Conservation (phyloP, 2,797 vertebrate species). For the Hoplostethus mediterraneus region DNA sequence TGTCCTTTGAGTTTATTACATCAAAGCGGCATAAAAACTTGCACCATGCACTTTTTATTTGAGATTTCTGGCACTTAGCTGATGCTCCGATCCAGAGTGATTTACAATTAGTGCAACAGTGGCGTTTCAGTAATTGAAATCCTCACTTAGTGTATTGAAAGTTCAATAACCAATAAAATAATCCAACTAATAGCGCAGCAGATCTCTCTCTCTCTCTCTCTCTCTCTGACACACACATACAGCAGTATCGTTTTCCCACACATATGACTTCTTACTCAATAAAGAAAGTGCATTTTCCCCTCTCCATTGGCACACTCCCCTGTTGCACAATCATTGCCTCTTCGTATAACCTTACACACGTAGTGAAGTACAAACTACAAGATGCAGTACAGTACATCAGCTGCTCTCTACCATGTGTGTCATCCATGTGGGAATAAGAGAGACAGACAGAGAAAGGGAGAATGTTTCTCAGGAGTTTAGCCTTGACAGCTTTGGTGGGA, state of each 20-base stretch:
- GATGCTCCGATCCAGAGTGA: no score
- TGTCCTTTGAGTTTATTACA: no score
- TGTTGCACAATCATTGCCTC: slow-evolving; percentile 27
- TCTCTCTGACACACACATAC: not conserved
- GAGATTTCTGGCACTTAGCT: no score
- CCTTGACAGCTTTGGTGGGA: slow-evolving; percentile 28
- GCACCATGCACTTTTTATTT: no score
- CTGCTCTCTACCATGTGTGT: slow-evolving; percentile 50
- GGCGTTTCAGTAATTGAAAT: no score
- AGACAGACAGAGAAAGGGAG: not conserved
- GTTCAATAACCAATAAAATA: no score
- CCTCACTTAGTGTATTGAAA: no score
- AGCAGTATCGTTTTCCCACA: no score
- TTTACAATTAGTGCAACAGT: no score
- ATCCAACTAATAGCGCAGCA: no score
- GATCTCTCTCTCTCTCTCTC: not conserved
- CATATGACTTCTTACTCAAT: slow-evolving; percentile 11
- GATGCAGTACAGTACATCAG: slow-evolving; percentile 47
- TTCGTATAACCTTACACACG: slow-evolving; percentile 24
- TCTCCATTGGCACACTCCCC: slow-evolving; percentile 13
- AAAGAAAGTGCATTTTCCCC: slow-evolving; percentile 37
- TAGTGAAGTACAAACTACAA: slow-evolving; percentile 39
- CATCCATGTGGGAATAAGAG: slow-evolving; percentile 37
- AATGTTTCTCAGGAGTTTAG: slow-evolving; percentile 23
- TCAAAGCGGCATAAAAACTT: no score